Evolutionary conservation across 1,140 invertebrate species (phyloP), one percentile per base, ranked within the genome.

Genomic region (Ips nitidus): DNA sequence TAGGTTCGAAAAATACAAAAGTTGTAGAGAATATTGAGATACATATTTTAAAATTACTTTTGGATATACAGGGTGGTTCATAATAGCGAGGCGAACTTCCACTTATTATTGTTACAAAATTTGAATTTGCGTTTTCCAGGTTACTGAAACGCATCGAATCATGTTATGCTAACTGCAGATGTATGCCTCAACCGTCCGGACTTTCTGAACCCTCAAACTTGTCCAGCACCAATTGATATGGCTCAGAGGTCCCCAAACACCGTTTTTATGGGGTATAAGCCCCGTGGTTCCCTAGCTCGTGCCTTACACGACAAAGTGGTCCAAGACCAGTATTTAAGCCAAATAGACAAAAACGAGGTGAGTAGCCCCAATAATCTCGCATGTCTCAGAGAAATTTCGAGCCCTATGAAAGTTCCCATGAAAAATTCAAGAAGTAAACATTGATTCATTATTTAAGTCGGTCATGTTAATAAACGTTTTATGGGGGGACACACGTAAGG

Each of bases 331-430:
- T 73, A 66, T 61, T 43, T 73, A 6, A 70, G 57, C 7, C 45
- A 41, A 40, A 43, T 73, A 39, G 65, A 73, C 43, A 73, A 73
- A 60, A 67, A 61, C 7, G 43, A 67, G 63, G 71, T 73, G 67
- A 67, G 63, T 71, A 56, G 22, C 6, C 5, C 22, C 22, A 39
- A 6, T 41, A 1, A 8, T 52, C n/a, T 66, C 57, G 66, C 66
- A 67, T 67, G 66, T 67, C 66, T n/a, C 57, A 43, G 4, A 60
- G 56, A 67, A 47, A 67, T 67, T 59, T 67, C 47, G 4, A 59
- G 38, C 3, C 4, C 38, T 5, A 41, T 8, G 52, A 52, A 38
- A 38, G 38, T 52, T 7, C 41, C 3, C n/a, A 52, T 67, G 42
- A 67, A 67, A 52, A 59, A 67, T 67, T 67, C 45, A 67, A 67